phyloP scores from a whole-genome alignment of 53 echinoderm and acorn worm species.

The Stichopus horrens region DNA sequence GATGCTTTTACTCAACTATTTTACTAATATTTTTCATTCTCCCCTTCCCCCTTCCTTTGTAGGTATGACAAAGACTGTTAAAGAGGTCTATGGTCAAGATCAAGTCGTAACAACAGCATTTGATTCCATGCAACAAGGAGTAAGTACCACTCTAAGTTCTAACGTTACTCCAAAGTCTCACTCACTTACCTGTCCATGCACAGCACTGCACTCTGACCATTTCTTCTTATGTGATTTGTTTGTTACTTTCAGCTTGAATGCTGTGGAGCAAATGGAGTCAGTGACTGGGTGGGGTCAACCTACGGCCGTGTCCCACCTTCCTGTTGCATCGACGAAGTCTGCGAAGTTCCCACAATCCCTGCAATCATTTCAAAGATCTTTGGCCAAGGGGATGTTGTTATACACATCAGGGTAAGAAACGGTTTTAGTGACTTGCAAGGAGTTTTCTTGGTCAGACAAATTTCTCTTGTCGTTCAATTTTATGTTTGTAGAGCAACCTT shows the following conservation, averaged over 20 bases:
- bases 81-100: constrained; percentile 51
- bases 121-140: constrained; percentile 73
- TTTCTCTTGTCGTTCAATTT: too few relatives aligned
- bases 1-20: too few relatives aligned
- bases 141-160: constrained; percentile 26
- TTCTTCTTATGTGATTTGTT: constrained; percentile 10
- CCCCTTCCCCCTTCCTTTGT: constrained; percentile 16
- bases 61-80: constrained; percentile 72
- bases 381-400: not conserved
- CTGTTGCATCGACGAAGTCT: constrained; percentile 53
- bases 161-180: too few relatives aligned
- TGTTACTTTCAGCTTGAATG: constrained; percentile 45
- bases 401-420: not conserved
- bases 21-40: not conserved
- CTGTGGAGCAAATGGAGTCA: constrained; percentile 50
- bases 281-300: constrained; percentile 18
- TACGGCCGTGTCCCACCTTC: constrained; percentile 33
- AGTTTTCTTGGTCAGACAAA: too few relatives aligned
- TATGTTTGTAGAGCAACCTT: too few relatives aligned
- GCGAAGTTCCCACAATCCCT: not conserved
- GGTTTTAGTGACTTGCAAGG: too few relatives aligned
- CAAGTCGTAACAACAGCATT: constrained; percentile 60
- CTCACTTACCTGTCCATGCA: too few relatives aligned
- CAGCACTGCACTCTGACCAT: not conserved
- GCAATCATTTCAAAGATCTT: not conserved